phyloP scores from a whole-genome alignment of 2,797 vertebrate species.

The Gallinago nigripennis region DNA sequence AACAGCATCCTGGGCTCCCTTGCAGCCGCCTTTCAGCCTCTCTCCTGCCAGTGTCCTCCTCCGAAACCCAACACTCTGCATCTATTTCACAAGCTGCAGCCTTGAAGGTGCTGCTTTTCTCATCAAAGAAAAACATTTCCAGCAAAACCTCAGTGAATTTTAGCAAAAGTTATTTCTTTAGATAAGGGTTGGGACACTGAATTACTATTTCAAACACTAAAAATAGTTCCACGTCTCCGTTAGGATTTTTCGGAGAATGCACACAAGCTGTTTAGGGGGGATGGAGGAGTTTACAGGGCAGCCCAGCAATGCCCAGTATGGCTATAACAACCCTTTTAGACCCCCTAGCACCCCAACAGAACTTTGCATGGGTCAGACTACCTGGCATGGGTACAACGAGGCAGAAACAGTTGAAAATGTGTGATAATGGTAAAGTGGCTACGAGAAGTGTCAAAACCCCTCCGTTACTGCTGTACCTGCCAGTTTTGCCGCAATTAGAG shows the following conservation, averaged over 20 bases:
- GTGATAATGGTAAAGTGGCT: not conserved
- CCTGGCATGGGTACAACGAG: not conserved
- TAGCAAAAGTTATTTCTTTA: not conserved
- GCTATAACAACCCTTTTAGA: not conserved
- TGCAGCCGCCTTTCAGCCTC: slow-evolving; percentile 72
- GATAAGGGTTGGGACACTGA: not conserved
- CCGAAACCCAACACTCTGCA: not conserved
- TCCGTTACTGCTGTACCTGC: not conserved
- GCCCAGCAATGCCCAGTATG: not conserved
- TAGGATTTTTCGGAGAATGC: not conserved
- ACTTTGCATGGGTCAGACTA: not conserved
- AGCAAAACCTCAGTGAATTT: not conserved
- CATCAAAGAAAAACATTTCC: not conserved
- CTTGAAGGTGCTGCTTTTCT: not conserved
- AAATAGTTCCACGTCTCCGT: not conserved
- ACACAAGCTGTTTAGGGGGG: not conserved
- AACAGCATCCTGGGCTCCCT: slow-evolving; percentile 17
- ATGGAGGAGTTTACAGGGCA: not conserved
- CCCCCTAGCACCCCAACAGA: not conserved
- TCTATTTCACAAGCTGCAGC: not conserved
- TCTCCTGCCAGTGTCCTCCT: slow-evolving; percentile 50
- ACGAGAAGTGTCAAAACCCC: not conserved
- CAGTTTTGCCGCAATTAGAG: not conserved
- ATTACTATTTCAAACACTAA: not conserved
- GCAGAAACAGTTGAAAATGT: not conserved